Percentiles rank a stretch among this genome's conserved stretches.
These are phyloP conservation scores for Rhinogobius similis DNA, from an alignment of 2,113 vertebrate species.

Conservation along the genomic window DNA sequence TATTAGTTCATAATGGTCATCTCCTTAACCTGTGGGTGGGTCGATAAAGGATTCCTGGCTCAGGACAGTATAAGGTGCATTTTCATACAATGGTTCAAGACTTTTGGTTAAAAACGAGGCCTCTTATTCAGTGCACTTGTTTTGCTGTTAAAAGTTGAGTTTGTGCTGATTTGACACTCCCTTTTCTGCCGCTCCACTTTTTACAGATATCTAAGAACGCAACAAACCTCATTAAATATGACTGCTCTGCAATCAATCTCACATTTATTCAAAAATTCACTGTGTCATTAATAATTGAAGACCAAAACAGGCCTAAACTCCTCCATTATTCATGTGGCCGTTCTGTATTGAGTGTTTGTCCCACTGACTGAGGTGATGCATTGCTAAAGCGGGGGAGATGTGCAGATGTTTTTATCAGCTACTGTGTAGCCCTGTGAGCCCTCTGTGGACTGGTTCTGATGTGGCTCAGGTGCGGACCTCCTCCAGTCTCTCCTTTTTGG, in stretches of 20 bases:
- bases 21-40: not conserved
- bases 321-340: conserved; percentile 28
- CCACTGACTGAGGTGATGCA: conserved; percentile 1
- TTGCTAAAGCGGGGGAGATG: conserved; percentile 7
- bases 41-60: no score
- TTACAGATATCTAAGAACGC: conserved; percentile 29
- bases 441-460: conserved; percentile 67
- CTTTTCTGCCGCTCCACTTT: conserved; percentile 9
- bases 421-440: conserved; percentile 87
- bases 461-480: conserved; percentile 76
- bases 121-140: conserved; percentile 7
- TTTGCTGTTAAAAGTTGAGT: conserved; percentile 18
- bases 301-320: conserved; percentile 22
- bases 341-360: conserved; percentile 27
- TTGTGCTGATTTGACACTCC: conserved; percentile 38
- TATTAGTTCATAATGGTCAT: no score
- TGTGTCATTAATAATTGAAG: conserved; percentile 32
- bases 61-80: not conserved
- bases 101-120: not conserved
- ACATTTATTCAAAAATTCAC: conserved; percentile 28
- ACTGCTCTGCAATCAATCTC: conserved; percentile 24
- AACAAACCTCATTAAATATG: conserved; percentile 30
- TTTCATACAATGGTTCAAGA: not conserved
- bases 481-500: conserved; percentile 83
- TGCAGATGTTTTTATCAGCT: conserved; percentile 76